Evolutionary conservation across 2,797 vertebrate genomes (phyloP).

Genomic region (Siniperca obscura): DNA sequence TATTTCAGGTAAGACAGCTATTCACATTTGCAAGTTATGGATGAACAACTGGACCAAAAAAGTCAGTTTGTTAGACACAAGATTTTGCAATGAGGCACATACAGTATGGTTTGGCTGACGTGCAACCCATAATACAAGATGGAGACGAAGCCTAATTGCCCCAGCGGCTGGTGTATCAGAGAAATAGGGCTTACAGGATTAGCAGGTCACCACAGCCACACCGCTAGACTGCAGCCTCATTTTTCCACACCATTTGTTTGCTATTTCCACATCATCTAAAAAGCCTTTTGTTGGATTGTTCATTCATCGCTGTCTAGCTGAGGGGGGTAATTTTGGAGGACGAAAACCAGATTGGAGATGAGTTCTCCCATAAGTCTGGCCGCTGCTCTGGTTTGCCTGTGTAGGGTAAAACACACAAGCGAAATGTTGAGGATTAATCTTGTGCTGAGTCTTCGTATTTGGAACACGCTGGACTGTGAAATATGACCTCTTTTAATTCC

Average conservation of each 20-base stretch:
- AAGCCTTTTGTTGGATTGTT: slow-evolving; percentile 38
- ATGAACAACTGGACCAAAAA: neutral
- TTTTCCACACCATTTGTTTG: slow-evolving; percentile 64
- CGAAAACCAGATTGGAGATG: slow-evolving; percentile 42
- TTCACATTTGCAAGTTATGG: too few relatives aligned
- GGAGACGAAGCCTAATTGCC: slow-evolving; percentile 36
- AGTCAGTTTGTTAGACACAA: neutral
- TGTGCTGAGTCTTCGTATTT: slow-evolving; percentile 32
- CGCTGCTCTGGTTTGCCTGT: slow-evolving; percentile 14
- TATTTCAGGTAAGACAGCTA: slow-evolving; percentile 90
- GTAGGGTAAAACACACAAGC: slow-evolving; percentile 25
- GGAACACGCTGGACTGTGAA: slow-evolving; percentile 5
- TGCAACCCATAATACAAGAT: slow-evolving; percentile 9
- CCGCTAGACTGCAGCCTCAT: slow-evolving; percentile 20
- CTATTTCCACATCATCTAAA: slow-evolving; percentile 55
- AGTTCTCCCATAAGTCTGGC: slow-evolving; percentile 24
- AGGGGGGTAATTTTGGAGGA: slow-evolving; percentile 34
- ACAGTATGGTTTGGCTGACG: neutral
- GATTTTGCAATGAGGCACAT: neutral
- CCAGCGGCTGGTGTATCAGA: slow-evolving; percentile 25
- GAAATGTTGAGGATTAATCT: slow-evolving; percentile 34
- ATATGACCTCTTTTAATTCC: slow-evolving; percentile 3
- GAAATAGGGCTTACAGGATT: slow-evolving; percentile 55
- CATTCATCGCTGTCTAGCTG: slow-evolving; percentile 30
- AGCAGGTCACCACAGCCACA: slow-evolving; percentile 39